Conservation (phyloP, 2,113 vertebrate genomes). For the Arothron firmamentum region DNA sequence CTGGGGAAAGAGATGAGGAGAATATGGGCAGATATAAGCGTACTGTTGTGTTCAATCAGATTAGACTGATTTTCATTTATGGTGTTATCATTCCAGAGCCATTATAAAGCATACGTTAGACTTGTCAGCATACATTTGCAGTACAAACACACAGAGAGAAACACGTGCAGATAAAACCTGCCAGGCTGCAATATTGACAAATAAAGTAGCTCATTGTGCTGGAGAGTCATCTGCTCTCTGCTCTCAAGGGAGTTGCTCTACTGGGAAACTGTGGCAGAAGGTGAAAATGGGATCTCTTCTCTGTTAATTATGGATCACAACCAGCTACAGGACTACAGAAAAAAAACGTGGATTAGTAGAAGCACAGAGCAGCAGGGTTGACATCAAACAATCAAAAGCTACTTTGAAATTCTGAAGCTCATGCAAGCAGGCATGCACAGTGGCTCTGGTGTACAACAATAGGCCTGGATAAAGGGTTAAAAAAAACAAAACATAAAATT, state of each 20-base stretch:
- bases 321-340: conserved; percentile 46
- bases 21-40: neutral
- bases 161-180: neutral
- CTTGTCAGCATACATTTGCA: neutral
- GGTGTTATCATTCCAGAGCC: no score
- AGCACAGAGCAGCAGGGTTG: neutral
- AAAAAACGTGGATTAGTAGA: conserved; percentile 58
- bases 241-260: conserved; percentile 38
- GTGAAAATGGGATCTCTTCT: conserved; percentile 61
- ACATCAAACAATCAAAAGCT: conserved; percentile 67
- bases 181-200: neutral
- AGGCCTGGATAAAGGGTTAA: conserved; percentile 29
- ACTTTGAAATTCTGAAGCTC: conserved; percentile 73
- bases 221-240: conserved; percentile 13
- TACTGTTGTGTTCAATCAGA: no score
- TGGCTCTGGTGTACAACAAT: conserved; percentile 47
- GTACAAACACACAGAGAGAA: neutral
- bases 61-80: no score
- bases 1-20: neutral
- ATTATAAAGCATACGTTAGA: no score
- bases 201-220: conserved; percentile 1
- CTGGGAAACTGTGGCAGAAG: conserved; percentile 40
- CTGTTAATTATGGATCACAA: conserved; percentile 73
- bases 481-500: neutral
- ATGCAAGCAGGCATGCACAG: conserved; percentile 40